Evolutionary conservation across 2,888 invertebrate species (phyloP).

Genomic region (Tinea semifulvella): DNA sequence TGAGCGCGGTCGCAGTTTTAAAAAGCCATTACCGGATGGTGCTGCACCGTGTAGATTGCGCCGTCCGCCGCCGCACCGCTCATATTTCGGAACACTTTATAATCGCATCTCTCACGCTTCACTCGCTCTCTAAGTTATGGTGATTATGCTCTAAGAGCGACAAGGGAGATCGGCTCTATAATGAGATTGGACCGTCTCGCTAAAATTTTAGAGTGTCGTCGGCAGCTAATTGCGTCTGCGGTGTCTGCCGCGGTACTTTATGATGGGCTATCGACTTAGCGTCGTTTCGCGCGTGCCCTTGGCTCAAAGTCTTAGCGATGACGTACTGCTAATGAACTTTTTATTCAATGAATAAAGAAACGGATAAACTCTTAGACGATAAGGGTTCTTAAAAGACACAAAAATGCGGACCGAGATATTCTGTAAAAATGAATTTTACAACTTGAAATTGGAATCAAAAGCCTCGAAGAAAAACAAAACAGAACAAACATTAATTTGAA

Average conservation of each 20-base stretch:
- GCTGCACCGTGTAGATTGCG: conserved; percentile 36
- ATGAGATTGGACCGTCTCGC: conserved; percentile 64
- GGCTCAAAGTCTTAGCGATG: conserved; percentile 14
- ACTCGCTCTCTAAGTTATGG: conserved; percentile 63
- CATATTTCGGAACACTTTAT: conserved; percentile 66
- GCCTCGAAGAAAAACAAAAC: conserved; percentile 51
- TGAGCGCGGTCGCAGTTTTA: conserved; percentile 68
- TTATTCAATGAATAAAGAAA: conserved; percentile 21
- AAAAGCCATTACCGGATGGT: conserved; percentile 63
- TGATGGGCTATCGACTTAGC: conserved; percentile 16
- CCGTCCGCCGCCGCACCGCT: conserved; percentile 33
- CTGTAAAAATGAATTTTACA: conserved; percentile 28
- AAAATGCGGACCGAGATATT: not conserved
- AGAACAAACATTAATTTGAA: conserved; percentile 63
- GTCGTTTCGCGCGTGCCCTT: not conserved
- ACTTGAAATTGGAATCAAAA: conserved; percentile 47
- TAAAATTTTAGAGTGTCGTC: conserved; percentile 63
- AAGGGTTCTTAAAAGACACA: no score
- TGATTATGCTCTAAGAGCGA: conserved; percentile 65
- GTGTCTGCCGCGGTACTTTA: conserved; percentile 24
- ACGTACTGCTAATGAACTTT: conserved; percentile 41
- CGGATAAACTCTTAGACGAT: no score
- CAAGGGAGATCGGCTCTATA: conserved; percentile 63
- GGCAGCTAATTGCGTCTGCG: conserved; percentile 60
- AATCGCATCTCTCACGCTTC: conserved; percentile 64